A percentile compares a stretch with the other conserved stretches of the same genome.
These are phyloP conservation scores for Sapajus apella DNA, from an alignment of 2,113 vertebrate genomes.

Conservation along the genomic window DNA sequence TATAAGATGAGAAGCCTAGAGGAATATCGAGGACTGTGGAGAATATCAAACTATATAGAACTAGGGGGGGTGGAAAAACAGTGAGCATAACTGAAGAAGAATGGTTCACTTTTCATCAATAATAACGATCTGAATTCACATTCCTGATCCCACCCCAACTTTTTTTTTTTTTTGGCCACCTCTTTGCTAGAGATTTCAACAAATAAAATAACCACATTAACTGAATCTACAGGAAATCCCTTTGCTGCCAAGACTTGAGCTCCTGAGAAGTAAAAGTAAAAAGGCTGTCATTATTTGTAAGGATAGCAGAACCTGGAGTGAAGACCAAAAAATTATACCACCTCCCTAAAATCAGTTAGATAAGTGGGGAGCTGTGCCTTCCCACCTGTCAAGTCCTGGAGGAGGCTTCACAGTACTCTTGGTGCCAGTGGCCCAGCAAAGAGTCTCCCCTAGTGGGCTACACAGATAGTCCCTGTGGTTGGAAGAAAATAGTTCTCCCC, in stretches of 20 bases:
- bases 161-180: not conserved
- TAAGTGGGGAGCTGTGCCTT: not conserved
- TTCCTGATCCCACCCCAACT: not conserved
- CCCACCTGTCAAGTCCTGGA: not conserved
- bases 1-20: not conserved
- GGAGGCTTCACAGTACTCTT: not conserved
- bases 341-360: not conserved
- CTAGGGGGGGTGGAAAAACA: no score
- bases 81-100: not conserved
- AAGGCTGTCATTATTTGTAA: not conserved
- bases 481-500: not conserved
- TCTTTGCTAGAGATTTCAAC: not conserved
- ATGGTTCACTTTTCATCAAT: not conserved
- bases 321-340: not conserved
- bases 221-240: not conserved
- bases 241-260: not conserved
- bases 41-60: not conserved
- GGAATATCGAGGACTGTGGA: not conserved
- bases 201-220: not conserved
- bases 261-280: not conserved
- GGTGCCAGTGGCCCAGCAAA: not conserved
- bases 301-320: not conserved
- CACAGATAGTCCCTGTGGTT: not conserved
- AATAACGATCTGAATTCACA: not conserved
- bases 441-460: no score